These are phyloP conservation scores for Drosophila setosimentum DNA, from an alignment of 2,888 invertebrate genomes.

Conservation along the genomic window DNA sequence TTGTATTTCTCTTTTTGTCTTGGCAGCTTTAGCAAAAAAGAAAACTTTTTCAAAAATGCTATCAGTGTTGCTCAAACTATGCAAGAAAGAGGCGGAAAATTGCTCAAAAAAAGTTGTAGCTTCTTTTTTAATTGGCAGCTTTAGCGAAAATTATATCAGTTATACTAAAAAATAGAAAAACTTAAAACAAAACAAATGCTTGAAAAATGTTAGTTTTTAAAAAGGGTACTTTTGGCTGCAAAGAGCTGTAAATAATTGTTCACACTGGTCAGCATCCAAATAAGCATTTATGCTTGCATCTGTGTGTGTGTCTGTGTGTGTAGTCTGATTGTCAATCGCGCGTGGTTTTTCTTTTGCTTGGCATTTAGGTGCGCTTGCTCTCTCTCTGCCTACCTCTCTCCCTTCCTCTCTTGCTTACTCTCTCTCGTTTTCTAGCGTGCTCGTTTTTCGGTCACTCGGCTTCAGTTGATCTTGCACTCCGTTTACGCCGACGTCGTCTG, in stretches of 20 bases:
- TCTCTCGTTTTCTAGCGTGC: conserved; percentile 15
- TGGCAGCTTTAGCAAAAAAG: not conserved
- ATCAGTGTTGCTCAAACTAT: no score
- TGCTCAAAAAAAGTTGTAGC: no score
- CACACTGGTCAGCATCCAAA: conserved; percentile 47
- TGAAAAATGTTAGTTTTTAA: not conserved
- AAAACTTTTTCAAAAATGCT: no score
- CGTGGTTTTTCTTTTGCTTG: conserved; percentile 59
- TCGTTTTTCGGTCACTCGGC: conserved; percentile 54
- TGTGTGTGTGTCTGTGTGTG: conserved; percentile 19
- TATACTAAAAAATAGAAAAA: no score
- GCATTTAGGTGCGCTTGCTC: conserved; percentile 35
- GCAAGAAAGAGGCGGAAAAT: no score
- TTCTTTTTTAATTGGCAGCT: no score
- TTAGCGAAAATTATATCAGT: no score
- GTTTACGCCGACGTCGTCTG: conserved; percentile 23
- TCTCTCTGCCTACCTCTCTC: conserved; percentile 14
- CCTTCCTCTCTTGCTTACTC: conserved; percentile 12
- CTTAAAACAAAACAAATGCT: no score
- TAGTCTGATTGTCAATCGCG: conserved; percentile 67
- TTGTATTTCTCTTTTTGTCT: not conserved
- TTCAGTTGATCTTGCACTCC: conserved; percentile 72
- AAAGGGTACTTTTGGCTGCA: not conserved
- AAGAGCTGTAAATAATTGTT: not conserved
- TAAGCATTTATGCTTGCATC: conserved; percentile 7